Evolutionary conservation across 2,113 vertebrate genomes (phyloP).

Genomic region (Chitala chitala): DNA sequence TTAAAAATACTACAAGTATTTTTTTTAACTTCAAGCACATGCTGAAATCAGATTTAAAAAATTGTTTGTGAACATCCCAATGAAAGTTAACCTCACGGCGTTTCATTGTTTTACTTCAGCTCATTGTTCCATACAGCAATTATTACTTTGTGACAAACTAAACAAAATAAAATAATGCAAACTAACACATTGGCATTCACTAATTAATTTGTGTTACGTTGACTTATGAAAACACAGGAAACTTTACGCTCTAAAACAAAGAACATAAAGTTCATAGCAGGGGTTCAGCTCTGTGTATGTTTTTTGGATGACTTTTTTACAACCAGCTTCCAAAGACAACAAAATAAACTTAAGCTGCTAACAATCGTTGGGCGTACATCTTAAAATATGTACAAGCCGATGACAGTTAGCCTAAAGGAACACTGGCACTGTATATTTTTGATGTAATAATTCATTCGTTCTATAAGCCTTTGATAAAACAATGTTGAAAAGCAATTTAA

Average conservation of each 20-base stretch:
- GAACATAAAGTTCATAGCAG: conserved; percentile 16
- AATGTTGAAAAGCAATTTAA: conserved; percentile 99
- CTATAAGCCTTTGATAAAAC: conserved; percentile 99
- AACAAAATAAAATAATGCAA: too few species aligned
- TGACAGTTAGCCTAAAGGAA: conserved; percentile 61
- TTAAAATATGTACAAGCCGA: conserved; percentile 59
- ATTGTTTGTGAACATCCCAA: too few species aligned
- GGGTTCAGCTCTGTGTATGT: not conserved
- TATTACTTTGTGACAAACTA: too few species aligned
- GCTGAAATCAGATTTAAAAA: too few species aligned
- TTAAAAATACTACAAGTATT: not conserved
- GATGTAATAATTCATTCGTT: conserved; percentile 99
- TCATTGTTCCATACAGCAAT: too few species aligned
- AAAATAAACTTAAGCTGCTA: conserved; percentile 38
- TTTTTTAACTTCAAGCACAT: too few species aligned
- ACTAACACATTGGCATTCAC: too few species aligned
- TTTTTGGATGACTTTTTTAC: not conserved
- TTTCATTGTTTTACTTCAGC: too few species aligned
- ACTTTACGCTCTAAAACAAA: not conserved
- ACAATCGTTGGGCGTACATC: conserved; percentile 55
- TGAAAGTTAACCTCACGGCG: too few species aligned
- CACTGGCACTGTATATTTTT: conserved; percentile 75
- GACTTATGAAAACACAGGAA: too few species aligned
- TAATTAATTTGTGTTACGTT: too few species aligned
- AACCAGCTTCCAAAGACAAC: not conserved